Evolutionary conservation across 2,113 vertebrate genomes (phyloP), one percentile per base, ranked within the genome.

Genomic region (Menidia beryllina): DNA sequence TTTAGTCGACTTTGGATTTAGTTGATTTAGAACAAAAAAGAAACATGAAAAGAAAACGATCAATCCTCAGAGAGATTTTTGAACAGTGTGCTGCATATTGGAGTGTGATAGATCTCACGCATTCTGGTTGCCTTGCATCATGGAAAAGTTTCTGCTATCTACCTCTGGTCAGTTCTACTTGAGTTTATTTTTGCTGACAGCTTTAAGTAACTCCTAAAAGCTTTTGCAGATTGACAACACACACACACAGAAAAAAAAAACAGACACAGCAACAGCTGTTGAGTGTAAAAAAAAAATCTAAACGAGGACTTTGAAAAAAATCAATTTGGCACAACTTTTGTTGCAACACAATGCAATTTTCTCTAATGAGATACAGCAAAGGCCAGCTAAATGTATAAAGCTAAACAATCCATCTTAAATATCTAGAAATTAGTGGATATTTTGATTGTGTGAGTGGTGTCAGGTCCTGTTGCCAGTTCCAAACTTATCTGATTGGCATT

Each of bases 81-180:
- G 20, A 38, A 69, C 38, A 57, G 5, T 41, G 15, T 53, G 26
- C 38, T 17, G 24, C 20, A 49, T 47, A 15, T 72, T 26, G 49
- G 34, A 64, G 45, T 59, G 43, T 36, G 38, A 11, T 2, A 69
- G 5, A 34, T 69, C 21, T 19, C 54, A 41, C 47, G 66, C 43
- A 74, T 49, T 67, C 47, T 58, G 34, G 6, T 50, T 68, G 23
- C 72, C 53, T 57, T 76, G 58, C 71, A 47, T 79, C 38, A 68
- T 52, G 27, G 52, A n/a, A 70, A 71, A 43, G 7, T 0, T 41
- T 47, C 2, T 60, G 3, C 49, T 74, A 79, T 83, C 62, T 84
- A 84, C 79, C 74, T 84, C 81, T 72, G 51, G 43, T 63, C 65
- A 38, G 55, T 73, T 61, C 63, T 27, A 21, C 76, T 47, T 69